Evolutionary conservation across 2,797 vertebrate species (phyloP).

Genomic region (Aphelocoma californica): DNA sequence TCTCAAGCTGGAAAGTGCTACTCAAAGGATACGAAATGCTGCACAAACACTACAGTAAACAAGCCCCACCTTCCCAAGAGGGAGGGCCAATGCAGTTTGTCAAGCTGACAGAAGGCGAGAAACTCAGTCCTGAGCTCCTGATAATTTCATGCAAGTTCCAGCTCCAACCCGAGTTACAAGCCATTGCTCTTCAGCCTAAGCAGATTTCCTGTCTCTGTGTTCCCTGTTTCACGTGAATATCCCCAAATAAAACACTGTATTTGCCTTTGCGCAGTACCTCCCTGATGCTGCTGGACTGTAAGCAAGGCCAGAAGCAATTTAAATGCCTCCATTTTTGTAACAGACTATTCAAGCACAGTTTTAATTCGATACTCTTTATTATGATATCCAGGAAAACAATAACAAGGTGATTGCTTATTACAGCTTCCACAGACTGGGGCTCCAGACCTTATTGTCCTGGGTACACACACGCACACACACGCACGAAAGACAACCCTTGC

Average conservation of each 20-base stretch:
- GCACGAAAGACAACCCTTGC: constrained; percentile 7
- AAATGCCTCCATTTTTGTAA: not conserved
- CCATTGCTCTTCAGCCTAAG: not conserved
- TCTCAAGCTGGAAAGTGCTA: not conserved
- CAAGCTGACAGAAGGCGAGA: not conserved
- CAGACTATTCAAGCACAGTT: constrained; percentile 44
- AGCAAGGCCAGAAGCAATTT: not conserved
- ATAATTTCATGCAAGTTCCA: not conserved
- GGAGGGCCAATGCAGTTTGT: not conserved
- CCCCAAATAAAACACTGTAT: not conserved
- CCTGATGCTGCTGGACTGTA: not conserved
- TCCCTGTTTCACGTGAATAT: not conserved
- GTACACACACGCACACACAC: not conserved
- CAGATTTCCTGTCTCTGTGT: not conserved
- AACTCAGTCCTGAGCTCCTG: not conserved
- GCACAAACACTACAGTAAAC: not conserved
- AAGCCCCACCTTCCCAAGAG: not conserved
- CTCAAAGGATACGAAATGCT: not conserved
- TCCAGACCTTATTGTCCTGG: constrained; percentile 26
- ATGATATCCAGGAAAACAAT: constrained; percentile 52
- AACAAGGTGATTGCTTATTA: constrained; percentile 58
- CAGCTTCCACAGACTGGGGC: constrained; percentile 32
- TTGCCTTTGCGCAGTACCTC: not conserved
- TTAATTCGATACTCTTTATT: constrained; percentile 56
- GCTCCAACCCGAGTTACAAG: not conserved